Conservation (phyloP, 2,888 invertebrate species). For the Marronus borbonicus region DNA sequence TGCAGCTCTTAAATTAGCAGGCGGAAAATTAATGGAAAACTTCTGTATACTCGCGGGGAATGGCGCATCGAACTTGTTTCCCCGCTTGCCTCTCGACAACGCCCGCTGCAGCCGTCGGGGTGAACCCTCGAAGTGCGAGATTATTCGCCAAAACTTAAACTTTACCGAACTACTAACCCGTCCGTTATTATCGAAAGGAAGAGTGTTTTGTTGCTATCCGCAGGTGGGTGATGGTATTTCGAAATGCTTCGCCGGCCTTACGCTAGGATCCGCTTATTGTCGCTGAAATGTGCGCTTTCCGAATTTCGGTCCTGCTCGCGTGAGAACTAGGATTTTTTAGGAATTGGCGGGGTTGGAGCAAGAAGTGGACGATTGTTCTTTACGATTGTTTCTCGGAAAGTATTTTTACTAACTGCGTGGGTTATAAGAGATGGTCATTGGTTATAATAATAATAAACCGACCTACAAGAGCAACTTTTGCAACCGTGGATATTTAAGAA, state of each 20-base stretch:
- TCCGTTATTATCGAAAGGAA: constrained; percentile 29
- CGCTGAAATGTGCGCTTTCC: not conserved
- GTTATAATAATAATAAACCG: too few relatives aligned
- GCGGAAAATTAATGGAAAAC: constrained; percentile 42
- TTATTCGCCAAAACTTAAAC: constrained; percentile 38
- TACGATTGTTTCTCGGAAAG: too few relatives aligned
- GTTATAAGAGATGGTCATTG: too few relatives aligned
- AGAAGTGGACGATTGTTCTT: too few relatives aligned
- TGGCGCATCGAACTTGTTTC: not conserved
- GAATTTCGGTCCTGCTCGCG: not conserved
- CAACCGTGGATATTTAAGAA: too few relatives aligned
- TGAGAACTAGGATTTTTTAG: too few relatives aligned
- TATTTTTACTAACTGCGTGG: too few relatives aligned
- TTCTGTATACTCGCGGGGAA: constrained; percentile 17
- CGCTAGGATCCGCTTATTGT: not conserved
- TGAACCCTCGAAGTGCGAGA: not conserved
- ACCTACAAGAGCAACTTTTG: too few relatives aligned
- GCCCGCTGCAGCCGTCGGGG: too few relatives aligned
- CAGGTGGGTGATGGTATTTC: not conserved
- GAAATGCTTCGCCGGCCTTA: not conserved
- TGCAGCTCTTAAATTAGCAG: constrained; percentile 8
- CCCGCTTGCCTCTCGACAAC: not conserved
- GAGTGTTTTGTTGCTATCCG: constrained; percentile 30
- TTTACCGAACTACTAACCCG: constrained; percentile 13
- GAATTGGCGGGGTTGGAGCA: too few relatives aligned